Evolutionary conservation across 2,797 vertebrate species (phyloP).

Genomic region (Gambelia wislizenii): DNA sequence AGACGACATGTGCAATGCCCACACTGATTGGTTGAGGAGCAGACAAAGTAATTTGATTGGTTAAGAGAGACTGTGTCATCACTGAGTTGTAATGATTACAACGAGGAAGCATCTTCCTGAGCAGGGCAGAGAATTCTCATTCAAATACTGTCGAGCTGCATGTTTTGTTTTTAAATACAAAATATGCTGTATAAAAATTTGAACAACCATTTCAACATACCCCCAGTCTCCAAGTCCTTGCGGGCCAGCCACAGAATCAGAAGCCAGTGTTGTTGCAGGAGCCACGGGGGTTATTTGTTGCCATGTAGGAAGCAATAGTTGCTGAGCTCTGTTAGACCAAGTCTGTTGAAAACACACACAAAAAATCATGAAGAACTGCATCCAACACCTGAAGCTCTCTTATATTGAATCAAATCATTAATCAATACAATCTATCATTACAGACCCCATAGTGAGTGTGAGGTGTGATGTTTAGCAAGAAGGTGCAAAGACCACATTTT

Average conservation of each 20-base stretch:
- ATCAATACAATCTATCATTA: background rate
- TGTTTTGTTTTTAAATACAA: background rate
- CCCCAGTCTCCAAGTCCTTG: conserved; percentile 97
- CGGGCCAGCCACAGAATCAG: conserved; percentile 92
- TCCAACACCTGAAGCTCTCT: background rate
- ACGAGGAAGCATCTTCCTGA: conserved; percentile 94
- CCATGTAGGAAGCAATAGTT: conserved; percentile 95
- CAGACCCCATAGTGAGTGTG: too few relatives aligned
- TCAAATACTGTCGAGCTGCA: rapidly evolving
- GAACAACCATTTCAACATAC: conserved; percentile 77
- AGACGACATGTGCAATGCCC: conserved; percentile 97
- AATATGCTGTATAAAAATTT: background rate
- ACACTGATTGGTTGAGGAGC: conserved; percentile 96
- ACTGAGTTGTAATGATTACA: conserved; percentile 94
- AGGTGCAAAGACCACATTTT: too few relatives aligned
- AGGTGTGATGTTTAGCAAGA: too few relatives aligned
- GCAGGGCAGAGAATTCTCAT: conserved; percentile 53
- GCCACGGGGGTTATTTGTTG: conserved; percentile 92
- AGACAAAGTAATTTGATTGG: conserved; percentile 96
- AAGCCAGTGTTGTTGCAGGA: conserved; percentile 85
- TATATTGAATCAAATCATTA: background rate
- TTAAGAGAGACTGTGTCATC: conserved; percentile 93
- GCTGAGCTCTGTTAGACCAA: conserved; percentile 93
- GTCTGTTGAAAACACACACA: conserved; percentile 78
- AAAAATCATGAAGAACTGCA: background rate